phyloP scores from a whole-genome alignment of 2,797 vertebrate genomes.

The Melanotaenia boesemani region DNA sequence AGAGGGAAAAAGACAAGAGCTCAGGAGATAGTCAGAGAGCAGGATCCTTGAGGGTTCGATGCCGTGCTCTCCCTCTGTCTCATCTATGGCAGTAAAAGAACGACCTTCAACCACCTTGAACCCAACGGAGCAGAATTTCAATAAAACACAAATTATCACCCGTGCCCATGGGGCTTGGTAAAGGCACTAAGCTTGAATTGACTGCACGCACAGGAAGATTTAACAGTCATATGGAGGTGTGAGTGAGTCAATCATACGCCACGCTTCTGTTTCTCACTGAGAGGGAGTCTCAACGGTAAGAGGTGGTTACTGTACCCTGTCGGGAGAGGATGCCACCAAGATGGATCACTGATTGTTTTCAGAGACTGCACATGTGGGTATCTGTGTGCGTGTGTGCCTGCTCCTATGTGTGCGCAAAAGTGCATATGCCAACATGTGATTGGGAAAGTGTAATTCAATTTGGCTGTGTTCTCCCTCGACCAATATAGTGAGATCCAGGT shows the following conservation, averaged over 20 bases:
- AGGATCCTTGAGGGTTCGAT: slow-evolving; percentile 50
- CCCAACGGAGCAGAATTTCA: slow-evolving; percentile 79
- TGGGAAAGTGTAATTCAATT: slow-evolving; percentile 74
- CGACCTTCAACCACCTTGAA: slow-evolving; percentile 83
- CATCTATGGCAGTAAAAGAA: slow-evolving; percentile 62
- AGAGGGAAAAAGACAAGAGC: slow-evolving; percentile 42
- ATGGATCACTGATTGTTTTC: slow-evolving; percentile 62
- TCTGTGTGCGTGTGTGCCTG: neutral
- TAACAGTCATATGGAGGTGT: slow-evolving; percentile 78
- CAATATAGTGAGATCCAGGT: slow-evolving; percentile 66
- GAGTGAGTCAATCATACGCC: slow-evolving; percentile 75
- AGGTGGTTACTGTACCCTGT: slow-evolving; percentile 47
- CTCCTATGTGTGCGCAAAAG: neutral
- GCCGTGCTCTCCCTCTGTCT: slow-evolving; percentile 37
- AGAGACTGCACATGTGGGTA: neutral
- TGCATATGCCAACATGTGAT: slow-evolving; percentile 22
- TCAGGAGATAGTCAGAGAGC: slow-evolving; percentile 23
- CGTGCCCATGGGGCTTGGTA: slow-evolving; percentile 59
- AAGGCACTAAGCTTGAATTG: slow-evolving; percentile 64
- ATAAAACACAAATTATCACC: slow-evolving; percentile 83
- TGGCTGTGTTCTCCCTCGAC: slow-evolving; percentile 67
- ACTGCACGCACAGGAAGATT: slow-evolving; percentile 70
- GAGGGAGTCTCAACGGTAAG: slow-evolving; percentile 32
- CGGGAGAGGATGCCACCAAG: slow-evolving; percentile 44
- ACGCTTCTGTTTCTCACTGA: slow-evolving; percentile 48